These are phyloP conservation scores for Erpetoichthys calabaricus DNA, from an alignment of 2,797 vertebrate genomes.

Conservation along the genomic window DNA sequence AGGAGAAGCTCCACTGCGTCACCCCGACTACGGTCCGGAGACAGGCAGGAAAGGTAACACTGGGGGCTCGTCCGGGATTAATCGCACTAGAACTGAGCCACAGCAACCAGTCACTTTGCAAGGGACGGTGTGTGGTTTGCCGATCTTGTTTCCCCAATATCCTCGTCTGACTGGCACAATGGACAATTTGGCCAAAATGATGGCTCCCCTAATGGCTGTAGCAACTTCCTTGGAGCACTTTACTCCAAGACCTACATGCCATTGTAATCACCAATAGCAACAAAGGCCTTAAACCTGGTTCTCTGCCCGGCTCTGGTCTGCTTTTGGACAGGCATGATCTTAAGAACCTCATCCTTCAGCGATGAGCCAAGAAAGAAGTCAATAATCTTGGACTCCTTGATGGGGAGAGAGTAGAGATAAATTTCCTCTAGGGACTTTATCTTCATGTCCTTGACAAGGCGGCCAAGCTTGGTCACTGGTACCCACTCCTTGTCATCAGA, in stretches of 20 bases:
- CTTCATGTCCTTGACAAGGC: slow-evolving; percentile 95
- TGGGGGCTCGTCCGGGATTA: slow-evolving; percentile 90
- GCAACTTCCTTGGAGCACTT: slow-evolving; percentile 98
- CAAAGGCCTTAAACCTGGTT: slow-evolving; percentile 97
- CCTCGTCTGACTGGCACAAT: slow-evolving; percentile 87
- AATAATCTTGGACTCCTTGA: slow-evolving; percentile 98
- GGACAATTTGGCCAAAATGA: slow-evolving; percentile 90
- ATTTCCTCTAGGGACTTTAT: slow-evolving; percentile 96
- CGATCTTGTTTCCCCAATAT: slow-evolving; percentile 98
- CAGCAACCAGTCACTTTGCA: slow-evolving; percentile 96
- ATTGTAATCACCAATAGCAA: slow-evolving; percentile 93
- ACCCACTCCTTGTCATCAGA: no score
- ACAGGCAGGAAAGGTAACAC: no score
- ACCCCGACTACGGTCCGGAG: no score
- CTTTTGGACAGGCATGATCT: slow-evolving; percentile 98
- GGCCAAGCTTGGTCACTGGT: slow-evolving; percentile 92
- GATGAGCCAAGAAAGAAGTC: slow-evolving; percentile 90
- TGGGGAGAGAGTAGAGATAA: slow-evolving; percentile 89
- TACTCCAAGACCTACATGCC: slow-evolving; percentile 90
- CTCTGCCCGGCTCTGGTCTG: slow-evolving; percentile 94
- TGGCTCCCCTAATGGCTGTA: slow-evolving; percentile 89
- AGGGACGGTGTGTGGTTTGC: slow-evolving; percentile 91
- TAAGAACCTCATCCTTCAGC: slow-evolving; percentile 90
- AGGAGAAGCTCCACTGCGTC: no score
- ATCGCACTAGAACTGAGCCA: slow-evolving; percentile 88